Conservation (phyloP, 2,888 invertebrate genomes). For the Drosophila quinaria region DNA sequence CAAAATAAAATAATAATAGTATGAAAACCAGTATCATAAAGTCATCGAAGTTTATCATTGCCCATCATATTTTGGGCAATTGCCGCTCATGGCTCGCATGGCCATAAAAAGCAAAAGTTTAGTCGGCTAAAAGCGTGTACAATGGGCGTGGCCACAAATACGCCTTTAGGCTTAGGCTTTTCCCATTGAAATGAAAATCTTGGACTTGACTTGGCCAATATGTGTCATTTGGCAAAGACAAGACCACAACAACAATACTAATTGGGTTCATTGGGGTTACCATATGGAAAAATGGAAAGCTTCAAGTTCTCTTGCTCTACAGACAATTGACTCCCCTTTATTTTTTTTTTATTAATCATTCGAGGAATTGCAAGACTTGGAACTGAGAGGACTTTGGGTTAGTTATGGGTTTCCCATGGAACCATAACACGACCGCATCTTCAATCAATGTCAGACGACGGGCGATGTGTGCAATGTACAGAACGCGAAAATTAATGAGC, state of each 20-base stretch:
- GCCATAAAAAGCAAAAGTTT: slow-evolving; percentile 63
- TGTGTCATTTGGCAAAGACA: slow-evolving; percentile 64
- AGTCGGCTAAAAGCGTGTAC: slow-evolving; percentile 66
- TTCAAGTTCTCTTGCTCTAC: slow-evolving; percentile 3
- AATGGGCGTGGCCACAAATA: slow-evolving; percentile 52
- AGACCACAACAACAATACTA: slow-evolving; percentile 47
- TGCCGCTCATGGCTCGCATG: slow-evolving; percentile 10
- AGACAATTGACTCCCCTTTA: background rate
- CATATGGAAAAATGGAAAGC: slow-evolving; percentile 67
- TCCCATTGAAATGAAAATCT: slow-evolving; percentile 67
- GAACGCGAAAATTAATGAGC: slow-evolving; percentile 75
- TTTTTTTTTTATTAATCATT: slow-evolving; percentile 62
- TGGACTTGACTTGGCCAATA: slow-evolving; percentile 42
- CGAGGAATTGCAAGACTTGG: slow-evolving; percentile 19
- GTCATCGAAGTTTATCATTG: slow-evolving; percentile 77
- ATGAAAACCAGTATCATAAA: slow-evolving; percentile 61
- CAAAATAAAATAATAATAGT: no score
- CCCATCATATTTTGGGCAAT: slow-evolving; percentile 47
- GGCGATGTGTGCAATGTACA: slow-evolving; percentile 4
- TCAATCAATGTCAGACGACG: slow-evolving; percentile 73
- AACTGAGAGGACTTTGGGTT: slow-evolving; percentile 13
- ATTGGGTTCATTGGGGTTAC: slow-evolving; percentile 73
- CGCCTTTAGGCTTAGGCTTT: background rate
- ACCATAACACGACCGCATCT: slow-evolving; percentile 74
- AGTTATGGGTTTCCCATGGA: slow-evolving; percentile 63